Evolutionary conservation across 2,113 vertebrate genomes (phyloP).

Genomic region (Apus apus): DNA sequence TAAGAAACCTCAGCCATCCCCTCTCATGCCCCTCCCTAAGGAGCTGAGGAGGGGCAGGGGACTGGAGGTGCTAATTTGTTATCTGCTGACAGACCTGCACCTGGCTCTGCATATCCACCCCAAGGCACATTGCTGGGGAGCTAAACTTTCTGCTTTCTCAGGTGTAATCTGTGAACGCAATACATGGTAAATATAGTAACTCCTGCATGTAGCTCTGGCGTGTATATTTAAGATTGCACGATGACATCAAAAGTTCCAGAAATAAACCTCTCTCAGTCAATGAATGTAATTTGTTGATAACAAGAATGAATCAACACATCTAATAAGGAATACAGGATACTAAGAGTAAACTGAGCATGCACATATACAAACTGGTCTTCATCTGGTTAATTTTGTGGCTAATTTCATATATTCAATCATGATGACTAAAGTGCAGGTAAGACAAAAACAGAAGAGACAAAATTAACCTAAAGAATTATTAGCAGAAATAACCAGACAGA

Average conservation of each 20-base stretch:
- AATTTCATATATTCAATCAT: not conserved
- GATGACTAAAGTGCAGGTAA: not conserved
- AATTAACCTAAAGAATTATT: not conserved
- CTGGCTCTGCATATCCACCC: not conserved
- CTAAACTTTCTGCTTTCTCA: not conserved
- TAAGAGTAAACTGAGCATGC: not conserved
- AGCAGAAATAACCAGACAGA: not conserved
- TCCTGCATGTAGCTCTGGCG: not conserved
- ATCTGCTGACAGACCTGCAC: not conserved
- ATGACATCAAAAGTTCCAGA: not conserved
- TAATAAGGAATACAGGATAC: not conserved
- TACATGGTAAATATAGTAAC: not conserved
- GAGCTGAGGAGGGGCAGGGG: not conserved
- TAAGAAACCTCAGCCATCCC: not conserved
- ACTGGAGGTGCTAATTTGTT: not conserved
- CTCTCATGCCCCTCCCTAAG: not conserved
- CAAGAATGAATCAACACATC: not conserved
- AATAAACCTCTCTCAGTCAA: not conserved
- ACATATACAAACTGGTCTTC: not conserved
- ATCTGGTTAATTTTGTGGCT: not conserved
- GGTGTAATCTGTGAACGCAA: not conserved
- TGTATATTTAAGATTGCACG: not conserved
- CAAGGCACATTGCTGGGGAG: not conserved
- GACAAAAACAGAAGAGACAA: not conserved
- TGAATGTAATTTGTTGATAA: not conserved